A percentile compares a stretch with the other conserved stretches of the same genome.
Conservation (phyloP, 2,113 vertebrate species). For the Numida meleagris region DNA sequence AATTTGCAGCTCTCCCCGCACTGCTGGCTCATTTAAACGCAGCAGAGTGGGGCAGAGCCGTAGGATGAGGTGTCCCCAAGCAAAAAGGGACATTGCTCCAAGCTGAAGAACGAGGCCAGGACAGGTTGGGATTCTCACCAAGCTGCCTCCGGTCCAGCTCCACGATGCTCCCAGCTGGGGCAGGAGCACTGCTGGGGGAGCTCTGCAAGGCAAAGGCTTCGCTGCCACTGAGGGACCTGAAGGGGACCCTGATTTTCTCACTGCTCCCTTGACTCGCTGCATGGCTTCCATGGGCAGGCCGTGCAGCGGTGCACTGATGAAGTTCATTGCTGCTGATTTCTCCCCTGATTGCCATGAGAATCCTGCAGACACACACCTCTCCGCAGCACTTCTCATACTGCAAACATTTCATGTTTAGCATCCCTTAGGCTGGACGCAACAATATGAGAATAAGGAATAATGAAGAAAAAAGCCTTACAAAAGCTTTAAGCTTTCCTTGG, state of each 20-base stretch:
- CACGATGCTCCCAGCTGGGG: not conserved
- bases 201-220: not conserved
- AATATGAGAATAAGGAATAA: conserved; percentile 8
- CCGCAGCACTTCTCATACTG: not conserved
- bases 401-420: conserved; percentile 18
- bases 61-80: not conserved
- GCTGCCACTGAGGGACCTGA: not conserved
- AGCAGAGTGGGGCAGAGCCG: fast-evolving
- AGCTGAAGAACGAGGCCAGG: not conserved
- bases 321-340: conserved; percentile 12
- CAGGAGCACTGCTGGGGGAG: not conserved
- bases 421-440: not conserved
- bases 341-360: not conserved
- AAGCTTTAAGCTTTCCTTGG: not conserved
- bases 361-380: not conserved
- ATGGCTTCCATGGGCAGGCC: not conserved
- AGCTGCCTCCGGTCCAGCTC: not conserved
- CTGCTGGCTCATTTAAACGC: not conserved
- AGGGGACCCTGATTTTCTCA: not conserved
- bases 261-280: conserved; percentile 27
- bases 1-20: not conserved
- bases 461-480: not conserved
- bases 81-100: not conserved
- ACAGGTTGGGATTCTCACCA: fast-evolving
- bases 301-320: not conserved